Conservation (phyloP, 2,888 invertebrate species). For the Steinernema scapterisci region DNA sequence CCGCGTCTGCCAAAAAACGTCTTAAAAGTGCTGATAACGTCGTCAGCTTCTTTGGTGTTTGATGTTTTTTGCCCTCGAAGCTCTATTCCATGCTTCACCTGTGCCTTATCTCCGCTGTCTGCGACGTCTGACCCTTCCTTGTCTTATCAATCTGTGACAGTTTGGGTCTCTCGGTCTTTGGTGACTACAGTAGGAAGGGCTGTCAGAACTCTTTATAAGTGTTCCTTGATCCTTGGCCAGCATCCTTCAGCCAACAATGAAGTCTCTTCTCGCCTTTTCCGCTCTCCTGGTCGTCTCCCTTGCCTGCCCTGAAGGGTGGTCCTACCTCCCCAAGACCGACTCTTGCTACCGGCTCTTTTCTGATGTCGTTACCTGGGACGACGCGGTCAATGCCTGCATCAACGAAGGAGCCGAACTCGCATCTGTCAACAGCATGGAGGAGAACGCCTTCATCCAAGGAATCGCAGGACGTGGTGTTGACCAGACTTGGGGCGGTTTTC, state of each 20-base stretch:
- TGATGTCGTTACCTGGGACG: not conserved
- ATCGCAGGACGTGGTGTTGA: not conserved
- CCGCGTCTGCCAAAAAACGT: too few species aligned
- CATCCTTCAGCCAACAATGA: not conserved
- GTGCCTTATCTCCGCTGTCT: too few species aligned
- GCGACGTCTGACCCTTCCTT: too few species aligned
- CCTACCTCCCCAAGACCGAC: not conserved
- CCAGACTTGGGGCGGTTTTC: not conserved
- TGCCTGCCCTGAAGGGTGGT: conserved; percentile 1
- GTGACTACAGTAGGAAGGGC: too few species aligned
- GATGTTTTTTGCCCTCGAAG: too few species aligned
- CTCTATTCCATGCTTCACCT: too few species aligned
- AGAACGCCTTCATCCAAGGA: not conserved
- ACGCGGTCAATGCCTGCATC: not conserved
- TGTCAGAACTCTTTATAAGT: too few species aligned
- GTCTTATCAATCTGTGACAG: too few species aligned
- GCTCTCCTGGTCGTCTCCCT: not conserved
- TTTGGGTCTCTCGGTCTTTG: too few species aligned
- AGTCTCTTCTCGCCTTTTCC: not conserved
- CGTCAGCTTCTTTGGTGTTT: too few species aligned
- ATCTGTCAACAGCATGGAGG: not conserved
- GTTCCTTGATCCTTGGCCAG: too few species aligned
- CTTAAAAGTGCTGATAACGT: too few species aligned
- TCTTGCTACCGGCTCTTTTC: not conserved
- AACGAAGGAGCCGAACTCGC: not conserved